Conservation (phyloP, 1,140 invertebrate genomes). For the Zaprionus lachaisei region DNA sequence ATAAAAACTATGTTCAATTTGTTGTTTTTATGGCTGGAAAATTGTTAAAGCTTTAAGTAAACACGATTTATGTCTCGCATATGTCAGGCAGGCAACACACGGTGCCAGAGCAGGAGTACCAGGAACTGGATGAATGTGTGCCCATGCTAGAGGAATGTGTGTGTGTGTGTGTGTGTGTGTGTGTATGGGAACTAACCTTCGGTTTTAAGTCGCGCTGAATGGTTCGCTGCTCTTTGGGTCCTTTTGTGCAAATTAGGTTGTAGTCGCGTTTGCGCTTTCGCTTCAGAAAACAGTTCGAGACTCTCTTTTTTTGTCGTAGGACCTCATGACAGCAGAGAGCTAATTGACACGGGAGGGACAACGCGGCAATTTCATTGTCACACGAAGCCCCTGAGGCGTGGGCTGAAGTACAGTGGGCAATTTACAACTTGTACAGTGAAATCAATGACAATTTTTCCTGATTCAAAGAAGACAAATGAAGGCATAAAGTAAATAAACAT, state of each 20-base stretch:
- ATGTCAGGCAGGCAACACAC: constrained; percentile 8
- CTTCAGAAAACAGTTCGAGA: constrained; percentile 3
- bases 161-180: not conserved
- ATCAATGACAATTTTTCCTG: not conserved
- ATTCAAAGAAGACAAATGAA: not conserved
- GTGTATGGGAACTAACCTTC: constrained; percentile 4
- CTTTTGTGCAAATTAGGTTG: constrained; percentile 33
- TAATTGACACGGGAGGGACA: constrained; percentile 14
- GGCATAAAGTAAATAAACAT: not conserved
- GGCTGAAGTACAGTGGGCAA: not conserved
- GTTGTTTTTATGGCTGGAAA: constrained; percentile 47
- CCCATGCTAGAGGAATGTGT: not conserved
- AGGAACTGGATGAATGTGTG: not conserved
- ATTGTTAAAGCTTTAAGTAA: constrained; percentile 48
- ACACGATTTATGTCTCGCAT: constrained; percentile 46
- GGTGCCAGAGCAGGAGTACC: too few relatives aligned
- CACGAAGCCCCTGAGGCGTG: not conserved
- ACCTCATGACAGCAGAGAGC: not conserved
- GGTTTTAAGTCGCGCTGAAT: constrained; percentile 5
- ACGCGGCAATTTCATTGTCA: not conserved
- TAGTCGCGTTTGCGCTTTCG: constrained; percentile 27
- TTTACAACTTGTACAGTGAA: not conserved
- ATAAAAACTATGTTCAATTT: constrained; percentile 39
- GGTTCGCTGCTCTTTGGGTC: constrained; percentile 31
- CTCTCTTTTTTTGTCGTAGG: constrained; percentile 10